A percentile compares a stretch with the other conserved stretches of the same genome.
Evolutionary conservation across 2,113 vertebrate genomes (phyloP).

Genomic region (Chunga burmeisteri): DNA sequence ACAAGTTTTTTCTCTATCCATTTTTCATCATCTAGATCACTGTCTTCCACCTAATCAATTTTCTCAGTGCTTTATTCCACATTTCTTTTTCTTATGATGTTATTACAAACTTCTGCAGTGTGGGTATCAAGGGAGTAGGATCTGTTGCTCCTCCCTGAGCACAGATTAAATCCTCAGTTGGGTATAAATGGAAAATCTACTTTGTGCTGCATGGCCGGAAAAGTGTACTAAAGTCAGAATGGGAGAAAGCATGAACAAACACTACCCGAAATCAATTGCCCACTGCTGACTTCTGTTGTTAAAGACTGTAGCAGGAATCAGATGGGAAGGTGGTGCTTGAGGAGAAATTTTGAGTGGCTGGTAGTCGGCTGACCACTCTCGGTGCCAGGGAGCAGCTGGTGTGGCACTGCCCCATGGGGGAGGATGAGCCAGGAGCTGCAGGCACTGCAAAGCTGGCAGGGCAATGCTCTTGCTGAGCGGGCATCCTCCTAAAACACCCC

Average conservation of each 20-base stretch:
- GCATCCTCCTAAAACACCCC: background rate
- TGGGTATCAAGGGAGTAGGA: background rate
- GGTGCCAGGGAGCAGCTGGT: background rate
- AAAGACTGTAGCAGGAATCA: background rate
- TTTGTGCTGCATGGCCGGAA: background rate
- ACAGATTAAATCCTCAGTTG: background rate
- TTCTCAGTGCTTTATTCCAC: background rate
- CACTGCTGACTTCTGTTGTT: background rate
- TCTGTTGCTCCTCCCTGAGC: background rate
- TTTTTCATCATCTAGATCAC: background rate
- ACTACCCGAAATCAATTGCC: background rate
- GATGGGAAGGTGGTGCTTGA: background rate
- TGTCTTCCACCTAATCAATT: background rate
- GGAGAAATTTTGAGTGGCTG: accelerated
- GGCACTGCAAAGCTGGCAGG: background rate
- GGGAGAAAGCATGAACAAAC: background rate
- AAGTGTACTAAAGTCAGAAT: background rate
- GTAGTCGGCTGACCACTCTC: background rate
- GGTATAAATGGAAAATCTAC: background rate
- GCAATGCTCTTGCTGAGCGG: accelerated
- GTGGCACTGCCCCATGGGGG: accelerated
- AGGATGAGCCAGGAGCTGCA: background rate
- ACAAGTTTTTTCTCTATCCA: background rate
- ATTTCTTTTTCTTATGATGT: background rate
- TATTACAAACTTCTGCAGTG: background rate